Conservation (phyloP, 2,888 invertebrate genomes). For the Temnothorax ravouxi region DNA sequence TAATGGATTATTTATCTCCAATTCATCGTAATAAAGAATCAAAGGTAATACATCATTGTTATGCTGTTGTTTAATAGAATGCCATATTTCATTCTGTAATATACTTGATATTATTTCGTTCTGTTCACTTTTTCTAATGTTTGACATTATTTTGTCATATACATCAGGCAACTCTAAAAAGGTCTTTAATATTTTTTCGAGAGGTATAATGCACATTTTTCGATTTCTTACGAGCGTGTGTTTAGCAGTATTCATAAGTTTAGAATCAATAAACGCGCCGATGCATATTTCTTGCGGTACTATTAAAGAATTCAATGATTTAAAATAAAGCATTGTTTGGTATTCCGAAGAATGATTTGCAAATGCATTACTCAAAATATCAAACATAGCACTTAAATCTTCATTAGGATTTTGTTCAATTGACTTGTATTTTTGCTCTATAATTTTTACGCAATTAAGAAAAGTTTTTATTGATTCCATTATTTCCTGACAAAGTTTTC, state of each 20-base stretch:
- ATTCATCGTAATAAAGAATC: no score
- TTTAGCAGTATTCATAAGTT: not conserved
- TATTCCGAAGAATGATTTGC: constrained; percentile 49
- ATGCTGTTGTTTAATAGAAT: no score
- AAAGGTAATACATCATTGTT: no score
- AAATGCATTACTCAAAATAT: constrained; percentile 46
- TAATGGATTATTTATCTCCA: no score
- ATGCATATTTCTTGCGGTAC: constrained; percentile 23
- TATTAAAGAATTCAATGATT: constrained; percentile 35
- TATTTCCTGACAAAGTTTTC: constrained; percentile 17
- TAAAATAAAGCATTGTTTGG: constrained; percentile 50
- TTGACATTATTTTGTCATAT: not conserved
- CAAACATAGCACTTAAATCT: constrained; percentile 10
- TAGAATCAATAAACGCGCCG: not conserved
- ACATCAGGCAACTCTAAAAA: not conserved
- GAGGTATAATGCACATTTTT: constrained; percentile 6
- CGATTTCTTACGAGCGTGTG: not conserved
- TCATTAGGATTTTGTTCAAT: not conserved
- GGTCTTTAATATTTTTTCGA: not conserved
- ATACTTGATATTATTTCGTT: constrained; percentile 12
- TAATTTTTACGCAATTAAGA: not conserved
- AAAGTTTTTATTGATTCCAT: not conserved
- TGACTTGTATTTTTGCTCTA: constrained; percentile 13
- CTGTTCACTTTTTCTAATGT: not conserved
- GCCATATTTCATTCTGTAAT: constrained; percentile 37